Evolutionary conservation across 1,140 invertebrate genomes (phyloP).

Genomic region (Eriocheir sinensis): DNA sequence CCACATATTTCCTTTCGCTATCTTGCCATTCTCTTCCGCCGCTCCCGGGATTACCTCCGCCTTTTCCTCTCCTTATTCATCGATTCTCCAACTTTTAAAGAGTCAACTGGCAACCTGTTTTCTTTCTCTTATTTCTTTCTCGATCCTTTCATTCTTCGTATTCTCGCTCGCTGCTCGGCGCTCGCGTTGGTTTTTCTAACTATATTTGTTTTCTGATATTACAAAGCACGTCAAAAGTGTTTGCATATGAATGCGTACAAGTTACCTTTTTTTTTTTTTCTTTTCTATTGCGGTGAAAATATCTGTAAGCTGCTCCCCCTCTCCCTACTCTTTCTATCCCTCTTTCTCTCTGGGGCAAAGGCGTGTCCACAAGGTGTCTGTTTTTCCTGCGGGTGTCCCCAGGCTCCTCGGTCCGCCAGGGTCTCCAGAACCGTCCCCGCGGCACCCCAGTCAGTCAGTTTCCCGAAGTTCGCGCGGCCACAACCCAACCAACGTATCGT

Average conservation of each 20-base stretch:
- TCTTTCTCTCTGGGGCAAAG: not conserved
- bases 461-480: not conserved
- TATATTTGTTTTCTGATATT: not conserved
- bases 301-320: not conserved
- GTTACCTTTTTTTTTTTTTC: not conserved
- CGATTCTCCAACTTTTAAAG: not conserved
- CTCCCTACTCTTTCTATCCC: not conserved
- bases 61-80: not conserved
- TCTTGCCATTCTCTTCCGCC: not conserved
- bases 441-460: not conserved
- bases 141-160: not conserved
- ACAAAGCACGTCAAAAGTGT: not conserved
- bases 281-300: not conserved
- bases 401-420: not conserved
- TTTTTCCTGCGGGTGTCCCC: not conserved
- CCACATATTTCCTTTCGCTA: too few species aligned
- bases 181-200: too few species aligned
- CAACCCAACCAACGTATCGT: conserved; percentile 28
- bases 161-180: too few species aligned
- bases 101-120: not conserved
- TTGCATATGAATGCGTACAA: not conserved
- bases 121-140: not conserved
- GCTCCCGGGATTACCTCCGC: not conserved
- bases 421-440: not conserved
- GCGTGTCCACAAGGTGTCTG: not conserved